Percentiles rank a stretch among this genome's conserved stretches.
These are phyloP conservation scores for Trichomycterus rosablanca DNA, from an alignment of 2,113 vertebrate species.

Conservation along the genomic window DNA sequence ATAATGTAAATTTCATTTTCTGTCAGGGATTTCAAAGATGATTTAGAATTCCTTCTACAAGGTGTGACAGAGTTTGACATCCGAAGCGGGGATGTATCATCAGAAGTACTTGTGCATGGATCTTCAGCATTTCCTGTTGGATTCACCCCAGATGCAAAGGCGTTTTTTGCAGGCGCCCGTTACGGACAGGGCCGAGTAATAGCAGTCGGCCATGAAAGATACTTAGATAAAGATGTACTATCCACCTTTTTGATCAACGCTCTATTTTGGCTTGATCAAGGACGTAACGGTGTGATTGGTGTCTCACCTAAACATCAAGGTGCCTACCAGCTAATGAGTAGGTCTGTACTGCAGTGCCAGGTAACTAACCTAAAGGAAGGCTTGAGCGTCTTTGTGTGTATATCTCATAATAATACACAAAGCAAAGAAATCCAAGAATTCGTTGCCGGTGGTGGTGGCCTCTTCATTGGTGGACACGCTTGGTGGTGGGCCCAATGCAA, in stretches of 20 bases:
- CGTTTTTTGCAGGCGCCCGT: conserved; percentile 65
- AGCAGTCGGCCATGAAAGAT: conserved; percentile 58
- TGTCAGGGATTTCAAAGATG: conserved; percentile 63
- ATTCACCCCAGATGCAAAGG: conserved; percentile 30
- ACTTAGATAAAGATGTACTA: conserved; percentile 44
- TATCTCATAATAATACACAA: conserved; percentile 44
- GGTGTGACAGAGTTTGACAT: conserved; percentile 64
- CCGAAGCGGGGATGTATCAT: conserved; percentile 19
- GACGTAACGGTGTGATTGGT: conserved; percentile 44
- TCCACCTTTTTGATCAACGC: conserved; percentile 61
- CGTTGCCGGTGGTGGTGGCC: conserved; percentile 66
- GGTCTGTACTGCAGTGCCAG: conserved; percentile 1
- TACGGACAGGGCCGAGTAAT: conserved; percentile 69
- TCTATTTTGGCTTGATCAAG: conserved; percentile 64
- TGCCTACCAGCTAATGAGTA: conserved; percentile 28
- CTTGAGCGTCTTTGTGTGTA: conserved; percentile 25
- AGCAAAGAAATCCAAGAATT: conserved; percentile 51
- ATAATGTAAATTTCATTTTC: no score
- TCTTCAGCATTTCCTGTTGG: conserved; percentile 65
- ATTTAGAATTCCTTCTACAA: conserved; percentile 60
- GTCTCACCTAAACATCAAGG: conserved; percentile 29
- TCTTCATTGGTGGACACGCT: conserved; percentile 76
- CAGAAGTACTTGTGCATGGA: conserved; percentile 67
- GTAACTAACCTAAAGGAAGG: neutral
- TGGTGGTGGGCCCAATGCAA: conserved; percentile 74